Conservation (phyloP, 2,113 vertebrate species). For the Psilopogon haemacephalus region DNA sequence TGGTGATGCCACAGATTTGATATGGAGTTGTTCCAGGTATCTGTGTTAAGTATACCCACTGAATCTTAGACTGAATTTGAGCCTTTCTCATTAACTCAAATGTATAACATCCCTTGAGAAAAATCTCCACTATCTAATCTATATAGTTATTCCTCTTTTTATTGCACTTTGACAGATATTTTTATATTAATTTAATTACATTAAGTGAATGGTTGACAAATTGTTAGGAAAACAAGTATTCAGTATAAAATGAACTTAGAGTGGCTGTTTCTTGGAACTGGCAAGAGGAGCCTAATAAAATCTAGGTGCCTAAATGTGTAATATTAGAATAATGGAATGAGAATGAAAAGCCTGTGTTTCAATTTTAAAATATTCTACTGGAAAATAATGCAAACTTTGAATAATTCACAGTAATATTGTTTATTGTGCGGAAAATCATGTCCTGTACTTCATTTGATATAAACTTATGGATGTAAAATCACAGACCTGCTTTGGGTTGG, state of each 20-base stretch:
- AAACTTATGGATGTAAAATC: neutral
- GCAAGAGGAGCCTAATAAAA: neutral
- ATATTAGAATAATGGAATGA: neutral
- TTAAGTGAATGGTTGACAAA: neutral
- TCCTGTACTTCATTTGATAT: neutral
- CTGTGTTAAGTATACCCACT: neutral
- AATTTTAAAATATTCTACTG: neutral
- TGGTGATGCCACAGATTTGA: neutral
- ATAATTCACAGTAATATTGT: neutral
- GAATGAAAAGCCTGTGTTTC: neutral
- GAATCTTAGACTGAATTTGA: neutral
- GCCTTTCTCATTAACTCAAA: neutral
- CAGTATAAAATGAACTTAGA: neutral
- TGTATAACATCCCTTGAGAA: neutral
- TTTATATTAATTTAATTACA: neutral
- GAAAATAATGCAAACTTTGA: neutral
- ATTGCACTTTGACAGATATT: neutral
- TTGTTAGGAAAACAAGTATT: neutral
- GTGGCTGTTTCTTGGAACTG: neutral
- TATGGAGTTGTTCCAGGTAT: neutral
- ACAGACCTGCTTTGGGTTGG: too few relatives aligned
- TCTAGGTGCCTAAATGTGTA: neutral
- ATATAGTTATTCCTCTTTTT: neutral
- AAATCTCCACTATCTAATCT: neutral
- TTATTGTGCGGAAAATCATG: neutral